phyloP scores from a whole-genome alignment of 2,113 vertebrate species.

The Triplophysa siluroides region DNA sequence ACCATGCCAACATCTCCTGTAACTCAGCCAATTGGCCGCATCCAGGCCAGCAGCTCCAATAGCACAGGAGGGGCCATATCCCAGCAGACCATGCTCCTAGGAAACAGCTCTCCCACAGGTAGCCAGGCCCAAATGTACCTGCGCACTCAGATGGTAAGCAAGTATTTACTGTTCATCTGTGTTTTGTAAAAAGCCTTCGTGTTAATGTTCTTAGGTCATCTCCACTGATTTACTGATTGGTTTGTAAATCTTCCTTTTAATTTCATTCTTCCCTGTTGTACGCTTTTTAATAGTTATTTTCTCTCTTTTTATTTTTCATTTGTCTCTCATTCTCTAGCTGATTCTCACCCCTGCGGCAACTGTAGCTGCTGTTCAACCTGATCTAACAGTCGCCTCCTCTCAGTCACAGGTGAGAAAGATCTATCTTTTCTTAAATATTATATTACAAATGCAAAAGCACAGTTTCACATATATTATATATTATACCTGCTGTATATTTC shows the following conservation, averaged over 20 bases:
- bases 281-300: neutral
- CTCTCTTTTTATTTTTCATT: neutral
- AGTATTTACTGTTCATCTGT: neutral
- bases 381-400: conserved; percentile 84
- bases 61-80: conserved; percentile 78
- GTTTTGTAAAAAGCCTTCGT: neutral
- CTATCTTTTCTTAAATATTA: too few species aligned
- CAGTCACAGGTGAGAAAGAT: conserved; percentile 83
- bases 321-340: conserved; percentile 72
- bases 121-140: conserved; percentile 97
- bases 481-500: too few species aligned
- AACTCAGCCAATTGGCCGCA: conserved; percentile 87
- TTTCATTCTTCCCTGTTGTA: neutral
- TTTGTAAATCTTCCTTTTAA: neutral
- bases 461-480: too few species aligned
- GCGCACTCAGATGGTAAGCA: conserved; percentile 89
- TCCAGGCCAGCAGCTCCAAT: conserved; percentile 83
- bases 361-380: conserved; percentile 89
- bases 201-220: neutral
- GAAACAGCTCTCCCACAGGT: conserved; percentile 84
- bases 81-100: conserved; percentile 91
- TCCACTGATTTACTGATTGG: neutral
- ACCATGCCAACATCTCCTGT: conserved; percentile 86
- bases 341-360: conserved; percentile 93
- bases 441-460: too few species aligned